Percentiles rank a stretch among this genome's conserved stretches.
phyloP scores from a whole-genome alignment of 2,797 vertebrate species.

The Sebastes umbrosus region DNA sequence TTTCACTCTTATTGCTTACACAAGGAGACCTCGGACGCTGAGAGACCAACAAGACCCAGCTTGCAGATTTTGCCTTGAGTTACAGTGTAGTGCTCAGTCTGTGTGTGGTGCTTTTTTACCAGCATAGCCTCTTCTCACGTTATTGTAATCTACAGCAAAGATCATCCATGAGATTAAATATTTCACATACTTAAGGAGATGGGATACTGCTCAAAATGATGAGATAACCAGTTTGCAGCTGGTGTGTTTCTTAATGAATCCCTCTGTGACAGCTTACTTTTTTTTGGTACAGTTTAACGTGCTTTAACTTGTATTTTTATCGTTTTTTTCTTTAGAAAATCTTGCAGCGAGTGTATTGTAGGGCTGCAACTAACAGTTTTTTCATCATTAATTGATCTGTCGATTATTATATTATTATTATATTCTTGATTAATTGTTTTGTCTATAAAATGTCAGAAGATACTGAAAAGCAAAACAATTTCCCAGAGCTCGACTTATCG shows the following conservation, averaged over 20 bases:
- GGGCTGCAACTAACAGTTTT: not conserved
- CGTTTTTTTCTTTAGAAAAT: not conserved
- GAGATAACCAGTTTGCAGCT: not conserved
- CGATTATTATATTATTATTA: not conserved
- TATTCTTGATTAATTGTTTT: not conserved
- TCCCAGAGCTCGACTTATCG: not conserved
- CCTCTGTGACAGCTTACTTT: not conserved
- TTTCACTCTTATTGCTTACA: not conserved
- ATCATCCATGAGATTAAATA: slow-evolving; percentile 20
- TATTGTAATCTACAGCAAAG: not conserved
- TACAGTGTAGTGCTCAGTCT: not conserved
- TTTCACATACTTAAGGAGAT: not conserved
- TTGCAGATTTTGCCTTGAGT: not conserved
- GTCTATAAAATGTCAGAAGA: no score
- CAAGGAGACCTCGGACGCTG: not conserved
- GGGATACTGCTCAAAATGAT: not conserved
- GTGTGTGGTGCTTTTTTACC: not conserved
- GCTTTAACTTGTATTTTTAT: not conserved
- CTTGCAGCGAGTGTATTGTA: not conserved
- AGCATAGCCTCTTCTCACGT: not conserved
- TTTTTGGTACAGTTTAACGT: not conserved
- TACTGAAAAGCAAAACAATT: no score
- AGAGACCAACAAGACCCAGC: not conserved
- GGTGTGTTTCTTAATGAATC: not conserved
- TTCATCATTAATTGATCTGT: not conserved